Evolutionary conservation across 2,113 vertebrate species (phyloP).

Genomic region (Syngnathus floridae): DNA sequence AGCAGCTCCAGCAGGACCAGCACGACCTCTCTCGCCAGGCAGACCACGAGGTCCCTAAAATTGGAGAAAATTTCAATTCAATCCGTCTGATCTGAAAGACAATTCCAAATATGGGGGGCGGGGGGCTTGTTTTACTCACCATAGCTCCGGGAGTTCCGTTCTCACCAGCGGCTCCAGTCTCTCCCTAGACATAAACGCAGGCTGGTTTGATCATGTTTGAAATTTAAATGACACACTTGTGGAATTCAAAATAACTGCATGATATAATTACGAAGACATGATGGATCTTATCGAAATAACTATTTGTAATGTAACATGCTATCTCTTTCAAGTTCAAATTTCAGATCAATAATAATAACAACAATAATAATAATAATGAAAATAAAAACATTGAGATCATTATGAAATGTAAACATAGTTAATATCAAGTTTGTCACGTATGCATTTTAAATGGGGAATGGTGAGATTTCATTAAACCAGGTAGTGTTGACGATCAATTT

Average conservation of each 20-base stretch:
- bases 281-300: too few relatives aligned
- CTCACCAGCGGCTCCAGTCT: slow-evolving; percentile 85
- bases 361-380: too few relatives aligned
- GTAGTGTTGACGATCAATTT: background rate
- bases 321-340: background rate
- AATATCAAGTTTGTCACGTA: background rate
- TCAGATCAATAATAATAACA: too few relatives aligned
- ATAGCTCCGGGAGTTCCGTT: slow-evolving; percentile 93
- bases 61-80: background rate
- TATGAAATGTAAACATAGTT: too few relatives aligned
- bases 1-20: slow-evolving; percentile 82
- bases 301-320: too few relatives aligned
- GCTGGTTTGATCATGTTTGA: background rate
- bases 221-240: background rate
- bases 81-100: background rate
- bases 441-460: background rate
- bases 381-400: too few relatives aligned
- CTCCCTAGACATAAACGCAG: slow-evolving; percentile 72
- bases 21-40: slow-evolving; percentile 92
- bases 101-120: background rate
- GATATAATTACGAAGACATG: too few relatives aligned
- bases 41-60: slow-evolving; percentile 89
- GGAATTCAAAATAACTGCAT: background rate
- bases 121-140: slow-evolving; percentile 64
- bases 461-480: background rate